Percentiles rank a stretch among this genome's conserved stretches.
Conservation (phyloP, 1,140 invertebrate species). For the Pogonognathellus flavescens region DNA sequence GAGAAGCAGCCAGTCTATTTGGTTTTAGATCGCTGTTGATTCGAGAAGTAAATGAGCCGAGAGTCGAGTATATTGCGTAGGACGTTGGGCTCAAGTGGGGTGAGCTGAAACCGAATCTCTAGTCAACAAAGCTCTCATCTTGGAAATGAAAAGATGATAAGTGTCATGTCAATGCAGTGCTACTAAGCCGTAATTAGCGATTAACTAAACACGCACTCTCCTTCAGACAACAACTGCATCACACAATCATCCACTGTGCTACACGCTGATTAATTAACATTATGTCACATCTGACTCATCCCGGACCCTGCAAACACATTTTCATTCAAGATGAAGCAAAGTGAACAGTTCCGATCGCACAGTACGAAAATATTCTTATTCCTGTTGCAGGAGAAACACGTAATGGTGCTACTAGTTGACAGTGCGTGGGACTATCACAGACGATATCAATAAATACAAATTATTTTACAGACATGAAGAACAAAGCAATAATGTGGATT, state of each 20-base stretch:
- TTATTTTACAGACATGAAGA: too few relatives aligned
- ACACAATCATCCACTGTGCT: background rate
- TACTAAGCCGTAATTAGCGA: background rate
- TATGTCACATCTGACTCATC: too few relatives aligned
- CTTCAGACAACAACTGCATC: background rate
- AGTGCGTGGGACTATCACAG: too few relatives aligned
- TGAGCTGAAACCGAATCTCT: constrained; percentile 35
- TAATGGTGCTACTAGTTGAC: too few relatives aligned
- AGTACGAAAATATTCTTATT: too few relatives aligned
- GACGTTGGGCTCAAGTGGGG: constrained; percentile 24
- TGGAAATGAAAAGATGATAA: constrained; percentile 31
- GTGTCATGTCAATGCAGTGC: background rate
- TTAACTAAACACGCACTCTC: background rate
- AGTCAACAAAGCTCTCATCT: constrained; percentile 3
- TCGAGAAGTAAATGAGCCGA: constrained; percentile 31
- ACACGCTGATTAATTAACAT: background rate
- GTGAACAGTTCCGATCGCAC: too few relatives aligned
- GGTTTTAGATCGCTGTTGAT: constrained; percentile 9
- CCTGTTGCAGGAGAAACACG: too few relatives aligned
- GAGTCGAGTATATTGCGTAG: constrained; percentile 34
- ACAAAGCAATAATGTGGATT: too few relatives aligned
- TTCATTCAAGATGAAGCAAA: too few relatives aligned
- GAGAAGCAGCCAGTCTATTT: background rate
- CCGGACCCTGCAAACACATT: too few relatives aligned
- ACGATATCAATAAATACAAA: too few relatives aligned